phyloP scores from a whole-genome alignment of 2,888 invertebrate genomes.

The Eupithecia inturbata region DNA sequence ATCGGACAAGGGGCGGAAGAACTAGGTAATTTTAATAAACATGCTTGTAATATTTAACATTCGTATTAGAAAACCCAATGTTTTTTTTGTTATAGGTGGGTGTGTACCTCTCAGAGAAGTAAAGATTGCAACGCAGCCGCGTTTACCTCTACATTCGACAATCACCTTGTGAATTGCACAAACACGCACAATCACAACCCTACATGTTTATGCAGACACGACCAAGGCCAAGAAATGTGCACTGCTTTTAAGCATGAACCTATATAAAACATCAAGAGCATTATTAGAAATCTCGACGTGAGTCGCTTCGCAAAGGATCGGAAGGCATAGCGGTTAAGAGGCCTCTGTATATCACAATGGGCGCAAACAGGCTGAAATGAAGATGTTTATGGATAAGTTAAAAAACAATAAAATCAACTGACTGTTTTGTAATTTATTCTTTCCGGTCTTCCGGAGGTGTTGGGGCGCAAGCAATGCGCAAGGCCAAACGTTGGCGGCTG shows the following conservation, averaged over 20 bases:
- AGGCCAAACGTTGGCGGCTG: no score
- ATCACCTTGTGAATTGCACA: background rate
- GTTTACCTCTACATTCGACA: background rate
- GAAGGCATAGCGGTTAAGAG: no score
- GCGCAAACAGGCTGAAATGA: no score
- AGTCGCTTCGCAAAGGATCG: no score
- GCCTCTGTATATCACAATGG: no score
- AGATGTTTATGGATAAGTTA: no score
- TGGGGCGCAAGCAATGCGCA: no score
- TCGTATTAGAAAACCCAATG: background rate
- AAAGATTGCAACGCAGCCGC: background rate
- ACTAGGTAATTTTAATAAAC: background rate
- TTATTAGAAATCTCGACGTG: no score
- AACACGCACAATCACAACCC: background rate
- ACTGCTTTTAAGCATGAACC: background rate
- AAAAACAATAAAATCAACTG: no score
- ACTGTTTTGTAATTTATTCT: no score
- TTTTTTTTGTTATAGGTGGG: background rate
- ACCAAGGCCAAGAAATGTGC: background rate
- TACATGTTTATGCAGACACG: background rate
- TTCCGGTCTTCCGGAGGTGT: no score
- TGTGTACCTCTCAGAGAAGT: background rate
- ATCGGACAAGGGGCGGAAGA: background rate
- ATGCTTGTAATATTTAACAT: background rate
- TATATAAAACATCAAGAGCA: no score